Base-by-base conservation (phyloP, 2,797 vertebrate genomes). In the Kryptolebias ocellatus region DNA sequence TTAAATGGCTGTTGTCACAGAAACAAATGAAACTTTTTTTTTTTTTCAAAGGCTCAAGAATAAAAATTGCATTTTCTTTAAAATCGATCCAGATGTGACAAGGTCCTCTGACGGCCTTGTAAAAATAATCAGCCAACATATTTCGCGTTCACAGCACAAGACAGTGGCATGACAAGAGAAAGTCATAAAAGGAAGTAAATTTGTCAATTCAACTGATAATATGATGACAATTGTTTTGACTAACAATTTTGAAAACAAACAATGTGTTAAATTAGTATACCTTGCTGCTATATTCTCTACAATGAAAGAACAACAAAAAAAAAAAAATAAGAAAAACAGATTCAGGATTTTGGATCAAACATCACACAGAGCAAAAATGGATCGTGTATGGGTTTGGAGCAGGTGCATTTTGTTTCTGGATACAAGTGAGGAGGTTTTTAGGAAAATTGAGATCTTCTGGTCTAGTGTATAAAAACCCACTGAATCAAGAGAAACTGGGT, bases 1-100 rank as follows among this genome's bases (percentile, higher is more conserved):
- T 81, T 70, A 74, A 60, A 24, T 59, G 60, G 64, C 45, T 54
- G 81, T 84, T 84, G 83, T 81, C 83, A 87, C 27, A 53, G 73
- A 82, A 83, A 90, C 84, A 64, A 67, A 42, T 45, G 56, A 63
- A 55, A 42, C 47, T 45, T 15, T 16, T 56, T 28, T 28, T 67
- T 66, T 39, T 14, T 70, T 67, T 18, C 62, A 55, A 51, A 59
- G 49, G 64, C 42, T 11, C 37, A 47, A 24, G 31, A 12, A 62
- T 51, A 17, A 46, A 79, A 59, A 50, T 55, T 29, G 52, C 15
- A 45, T 45, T 73, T 79, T 81, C 74, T 64, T 73, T 67, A 34
- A 55, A 80, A 50, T 67, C 44, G 49, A 69, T 61, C 52, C 64
- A 54, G 53, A 80, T 55, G 55, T 60, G 55, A 61, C 60, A 46